Percentiles rank a stretch among this genome's conserved stretches.
phyloP scores from a whole-genome alignment of 2,888 invertebrate genomes.

The Mesodorylaimus sp. region DNA sequence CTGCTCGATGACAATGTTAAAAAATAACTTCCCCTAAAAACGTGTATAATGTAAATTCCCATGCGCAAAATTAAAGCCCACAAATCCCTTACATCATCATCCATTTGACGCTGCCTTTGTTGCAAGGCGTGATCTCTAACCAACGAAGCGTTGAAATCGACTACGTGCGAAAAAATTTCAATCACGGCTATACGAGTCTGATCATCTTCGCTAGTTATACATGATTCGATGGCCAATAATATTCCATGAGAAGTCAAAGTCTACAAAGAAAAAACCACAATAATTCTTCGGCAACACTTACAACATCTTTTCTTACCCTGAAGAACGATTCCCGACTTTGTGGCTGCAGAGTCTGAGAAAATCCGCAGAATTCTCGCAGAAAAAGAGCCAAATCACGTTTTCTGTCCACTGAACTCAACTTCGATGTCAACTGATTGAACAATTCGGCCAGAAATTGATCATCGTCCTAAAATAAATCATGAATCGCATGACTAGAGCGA shows the following conservation, averaged over 20 bases:
- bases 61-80: no score
- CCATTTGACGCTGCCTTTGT: slow-evolving; percentile 40
- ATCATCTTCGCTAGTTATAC: slow-evolving; percentile 48
- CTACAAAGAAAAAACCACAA: slow-evolving; percentile 14
- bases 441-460: slow-evolving; percentile 85
- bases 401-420: slow-evolving; percentile 60
- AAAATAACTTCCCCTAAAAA: slow-evolving; percentile 57
- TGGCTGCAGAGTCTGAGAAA: slow-evolving; percentile 92
- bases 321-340: slow-evolving; percentile 93
- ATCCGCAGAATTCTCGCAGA: slow-evolving; percentile 95
- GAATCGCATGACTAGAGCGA: neutral
- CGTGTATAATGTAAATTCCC: neutral
- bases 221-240: slow-evolving; percentile 23
- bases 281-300: neutral
- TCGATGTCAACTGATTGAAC: slow-evolving; percentile 75
- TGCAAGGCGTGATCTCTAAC: slow-evolving; percentile 88
- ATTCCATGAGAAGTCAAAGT: slow-evolving; percentile 22
- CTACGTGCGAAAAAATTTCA: slow-evolving; percentile 90
- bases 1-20: slow-evolving; percentile 92
- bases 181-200: slow-evolving; percentile 89
- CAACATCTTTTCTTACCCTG: slow-evolving; percentile 41
- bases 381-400: slow-evolving; percentile 85
- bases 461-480: slow-evolving; percentile 53
- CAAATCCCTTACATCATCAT: no score
- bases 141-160: slow-evolving; percentile 91